These are phyloP conservation scores for Uromys caudimaculatus DNA, from an alignment of 2,797 vertebrate genomes.

Conservation along the genomic window DNA sequence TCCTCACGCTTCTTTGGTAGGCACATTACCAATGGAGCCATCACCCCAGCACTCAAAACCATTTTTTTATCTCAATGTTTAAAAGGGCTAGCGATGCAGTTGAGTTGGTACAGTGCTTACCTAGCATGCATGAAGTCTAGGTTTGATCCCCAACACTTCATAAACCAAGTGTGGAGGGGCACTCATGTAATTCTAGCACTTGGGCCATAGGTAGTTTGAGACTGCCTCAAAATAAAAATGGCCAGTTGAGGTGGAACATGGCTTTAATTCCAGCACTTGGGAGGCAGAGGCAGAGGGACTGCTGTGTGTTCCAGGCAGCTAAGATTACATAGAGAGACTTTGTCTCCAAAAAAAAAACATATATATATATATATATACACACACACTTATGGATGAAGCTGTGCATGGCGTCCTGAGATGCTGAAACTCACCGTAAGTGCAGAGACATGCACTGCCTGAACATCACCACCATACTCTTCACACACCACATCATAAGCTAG, in stretches of 20 bases:
- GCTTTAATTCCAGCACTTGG: neutral
- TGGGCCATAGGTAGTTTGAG: neutral
- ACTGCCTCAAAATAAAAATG: neutral
- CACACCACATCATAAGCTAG: constrained; percentile 93
- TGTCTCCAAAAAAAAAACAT: neutral
- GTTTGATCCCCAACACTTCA: neutral
- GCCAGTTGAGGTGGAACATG: neutral
- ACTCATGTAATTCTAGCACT: neutral
- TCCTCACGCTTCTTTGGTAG: neutral
- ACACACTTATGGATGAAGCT: neutral
- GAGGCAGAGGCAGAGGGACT: neutral
- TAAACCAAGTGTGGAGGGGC: neutral
- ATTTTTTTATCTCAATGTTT: neutral
- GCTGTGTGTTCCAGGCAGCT: neutral
- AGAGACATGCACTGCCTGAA: constrained; percentile 94
- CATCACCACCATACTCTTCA: constrained; percentile 96
- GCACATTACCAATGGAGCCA: neutral
- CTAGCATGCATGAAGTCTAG: neutral
- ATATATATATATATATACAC: no score
- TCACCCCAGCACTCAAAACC: neutral
- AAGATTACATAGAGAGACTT: neutral
- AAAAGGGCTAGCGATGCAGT: neutral
- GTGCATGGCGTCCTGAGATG: neutral
- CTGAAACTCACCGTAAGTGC: constrained; percentile 91
- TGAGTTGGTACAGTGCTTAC: neutral